A percentile compares a stretch with the other conserved stretches of the same genome.
phyloP scores from a whole-genome alignment of 2,888 invertebrate genomes.

The Cerastis rubricosa region DNA sequence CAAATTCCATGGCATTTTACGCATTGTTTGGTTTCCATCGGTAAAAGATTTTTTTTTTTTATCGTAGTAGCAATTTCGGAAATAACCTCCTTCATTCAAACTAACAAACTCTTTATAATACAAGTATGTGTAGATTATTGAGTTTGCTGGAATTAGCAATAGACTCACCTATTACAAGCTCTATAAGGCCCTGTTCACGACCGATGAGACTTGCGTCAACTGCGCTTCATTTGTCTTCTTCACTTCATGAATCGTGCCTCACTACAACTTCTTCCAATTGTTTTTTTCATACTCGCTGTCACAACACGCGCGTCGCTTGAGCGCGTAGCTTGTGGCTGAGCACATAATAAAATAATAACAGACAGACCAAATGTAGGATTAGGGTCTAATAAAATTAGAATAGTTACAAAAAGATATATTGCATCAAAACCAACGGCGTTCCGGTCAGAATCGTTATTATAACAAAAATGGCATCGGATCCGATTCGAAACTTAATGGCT shows the following conservation, averaged over 20 bases:
- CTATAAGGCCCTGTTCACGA: neutral
- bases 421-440: slow-evolving; percentile 49
- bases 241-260: neutral
- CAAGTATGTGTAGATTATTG: neutral
- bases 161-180: neutral
- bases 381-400: slow-evolving; percentile 19
- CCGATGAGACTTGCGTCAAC: neutral
- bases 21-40: neutral
- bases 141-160: neutral
- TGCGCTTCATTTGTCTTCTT: neutral
- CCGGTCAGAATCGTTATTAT: slow-evolving; percentile 44
- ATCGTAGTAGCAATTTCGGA: neutral
- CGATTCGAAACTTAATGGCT: slow-evolving; percentile 42
- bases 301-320: neutral
- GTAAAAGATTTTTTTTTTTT: neutral
- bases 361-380: neutral
- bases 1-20: neutral
- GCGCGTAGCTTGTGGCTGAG: neutral
- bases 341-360: neutral
- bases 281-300: neutral
- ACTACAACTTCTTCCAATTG: too few relatives aligned
- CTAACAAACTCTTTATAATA: too few relatives aligned
- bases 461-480: slow-evolving; percentile 38
- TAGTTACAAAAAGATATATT: slow-evolving; percentile 39
- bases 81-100: neutral